Base-by-base conservation (phyloP, 2,113 vertebrate genomes). In the Eptesicus fuscus region DNA sequence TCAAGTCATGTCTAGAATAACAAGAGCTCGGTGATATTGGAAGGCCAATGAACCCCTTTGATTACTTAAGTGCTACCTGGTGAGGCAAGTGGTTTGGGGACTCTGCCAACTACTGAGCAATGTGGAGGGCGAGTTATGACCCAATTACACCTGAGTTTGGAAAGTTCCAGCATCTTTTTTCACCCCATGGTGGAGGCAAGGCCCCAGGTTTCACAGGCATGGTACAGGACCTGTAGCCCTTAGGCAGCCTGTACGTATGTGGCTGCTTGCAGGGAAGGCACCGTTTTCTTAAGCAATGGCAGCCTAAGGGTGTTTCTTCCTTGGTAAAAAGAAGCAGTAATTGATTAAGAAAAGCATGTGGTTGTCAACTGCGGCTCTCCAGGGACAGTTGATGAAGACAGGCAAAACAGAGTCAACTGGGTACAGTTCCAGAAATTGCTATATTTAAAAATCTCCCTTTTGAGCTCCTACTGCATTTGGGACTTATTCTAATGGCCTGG, bases 1-100 rank as follows among this genome's bases (percentile, higher is more conserved):
- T 93, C 80, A 90, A 93, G 71, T 95, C 42, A 71, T 49, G 73
- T 69, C 42, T 90, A 78, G 83, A 85, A 77, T 91, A 96, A 86
- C 25, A 82, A 78, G 87, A 90, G 23, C 28, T 82, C 35, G 5
- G 61, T 23, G 77, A 86, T 4, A 32, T 30, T 42, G 70, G 23
- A 77, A 80, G 93, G 96, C 40, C 89, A 96, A 51, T 22, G 47
- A 83, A 90, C 95, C 37, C 16, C 56, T 95, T 11, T 65, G 37
- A 12, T 82, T 78, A 28, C 32, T 1, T 63, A 74, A 88, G 63
- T 67, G 78, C 42, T 84, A 82, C 11, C 5, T 65, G 40, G 67
- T 47, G 16, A 0, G 0, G 69, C 44, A 93, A 70, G 70, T 63
- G 42, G 14, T 92, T 93, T 11, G 16, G n/a, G 70, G 89, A 35